Evolutionary conservation across 2,797 vertebrate genomes (phyloP).

Genomic region (Myotis planiceps): DNA sequence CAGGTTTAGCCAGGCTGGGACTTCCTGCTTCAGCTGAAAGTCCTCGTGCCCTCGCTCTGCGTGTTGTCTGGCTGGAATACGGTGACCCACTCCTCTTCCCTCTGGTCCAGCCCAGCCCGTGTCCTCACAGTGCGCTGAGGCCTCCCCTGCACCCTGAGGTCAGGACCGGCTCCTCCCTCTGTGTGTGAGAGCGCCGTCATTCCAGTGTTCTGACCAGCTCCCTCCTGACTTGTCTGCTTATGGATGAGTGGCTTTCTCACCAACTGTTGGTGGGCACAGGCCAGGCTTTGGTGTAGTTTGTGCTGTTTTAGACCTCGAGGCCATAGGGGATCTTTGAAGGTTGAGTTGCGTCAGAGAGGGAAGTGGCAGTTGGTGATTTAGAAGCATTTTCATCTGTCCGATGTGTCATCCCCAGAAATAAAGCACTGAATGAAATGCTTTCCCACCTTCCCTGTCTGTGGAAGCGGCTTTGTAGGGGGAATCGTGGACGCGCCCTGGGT

Average conservation of each 20-base stretch:
- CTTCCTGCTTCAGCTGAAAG: not conserved
- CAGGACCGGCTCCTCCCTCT: not conserved
- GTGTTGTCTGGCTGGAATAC: not conserved
- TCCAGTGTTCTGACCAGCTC: not conserved
- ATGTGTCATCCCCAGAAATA: not conserved
- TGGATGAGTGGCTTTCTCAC: not conserved
- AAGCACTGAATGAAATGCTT: not conserved
- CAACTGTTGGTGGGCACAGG: not conserved
- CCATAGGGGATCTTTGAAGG: not conserved
- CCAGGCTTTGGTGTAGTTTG: not conserved
- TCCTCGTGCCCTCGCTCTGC: not conserved
- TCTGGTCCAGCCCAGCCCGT: not conserved
- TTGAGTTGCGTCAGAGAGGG: not conserved
- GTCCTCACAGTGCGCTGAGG: not conserved
- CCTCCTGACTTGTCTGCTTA: not conserved
- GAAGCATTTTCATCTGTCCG: not conserved
- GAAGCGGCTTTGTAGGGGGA: not conserved
- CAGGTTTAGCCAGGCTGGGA: not conserved
- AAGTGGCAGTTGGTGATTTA: not conserved
- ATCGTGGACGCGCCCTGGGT: not conserved
- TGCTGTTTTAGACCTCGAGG: not conserved
- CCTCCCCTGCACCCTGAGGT: not conserved
- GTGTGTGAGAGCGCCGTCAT: not conserved
- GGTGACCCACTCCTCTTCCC: not conserved
- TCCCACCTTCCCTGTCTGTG: rapidly evolving